Evolutionary conservation across 92 coral and sea anemone species (phyloP), one percentile per base, ranked within the genome.

Genomic region (Zoanthus sansibaricus): DNA sequence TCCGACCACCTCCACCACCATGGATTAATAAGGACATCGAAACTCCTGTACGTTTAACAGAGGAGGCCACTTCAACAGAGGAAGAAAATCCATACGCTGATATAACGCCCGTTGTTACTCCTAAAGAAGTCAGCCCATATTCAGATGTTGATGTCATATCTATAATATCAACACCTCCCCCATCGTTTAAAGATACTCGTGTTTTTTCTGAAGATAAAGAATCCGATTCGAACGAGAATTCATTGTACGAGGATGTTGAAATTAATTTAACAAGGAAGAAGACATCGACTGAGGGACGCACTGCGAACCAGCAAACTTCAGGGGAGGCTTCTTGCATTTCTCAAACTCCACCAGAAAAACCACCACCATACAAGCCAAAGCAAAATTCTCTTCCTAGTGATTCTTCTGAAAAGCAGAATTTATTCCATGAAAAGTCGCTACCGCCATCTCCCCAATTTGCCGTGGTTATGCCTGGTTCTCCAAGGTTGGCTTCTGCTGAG

Each of bases 1-100:
- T 93, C 58, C 89, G 90, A 79, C 96, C 96, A 45, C 90, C 85
- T 11, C 58, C 75, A 46, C 85, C 85, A 21, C 84, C 84, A 61
- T 62, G 75, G 8, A 37, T 55, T 66, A 45, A 11, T 67, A 49
- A 8, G 32, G 31, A 67, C 45, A 52, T 46, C 17, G 79, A 30
- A 9, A 16, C 90, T 1, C 56, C 51, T 52, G 55, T 69, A 51
- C 59, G n/a, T 48, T 75, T 64, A 6, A 48, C 2, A 4, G 59
- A 62, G 25, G 59, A 69, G 46, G 46, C 70, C 3, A 15, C 86
- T 1, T 21, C 61, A 49, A 31, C 37, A 25, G 12, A 8, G 3
- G 79, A 47, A 18, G 92, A 86, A 64, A 77, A 76, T 56, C 76
- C 80, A 12, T 87, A 90, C 52, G 82, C 93, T 48, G 91, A 87